Evolutionary conservation across 2,888 invertebrate species (phyloP).

Genomic region (Pristionchus exspectatus): DNA sequence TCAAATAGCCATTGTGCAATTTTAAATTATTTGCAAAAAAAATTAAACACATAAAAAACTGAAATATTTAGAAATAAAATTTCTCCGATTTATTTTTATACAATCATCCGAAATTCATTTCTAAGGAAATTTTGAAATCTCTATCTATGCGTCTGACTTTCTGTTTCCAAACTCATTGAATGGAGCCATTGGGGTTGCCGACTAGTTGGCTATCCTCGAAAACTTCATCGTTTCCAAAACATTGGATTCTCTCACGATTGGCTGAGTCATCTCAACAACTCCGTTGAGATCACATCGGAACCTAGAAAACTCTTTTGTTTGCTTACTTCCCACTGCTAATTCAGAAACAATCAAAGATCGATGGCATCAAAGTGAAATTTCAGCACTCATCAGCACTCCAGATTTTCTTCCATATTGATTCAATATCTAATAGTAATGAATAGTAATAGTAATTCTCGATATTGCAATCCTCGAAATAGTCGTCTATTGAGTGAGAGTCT

Average conservation of each 20-base stretch:
- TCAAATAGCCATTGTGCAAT: too few relatives aligned
- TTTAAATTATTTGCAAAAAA: too few relatives aligned
- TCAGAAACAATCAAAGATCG: not conserved
- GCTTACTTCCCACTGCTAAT: not conserved
- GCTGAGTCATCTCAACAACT: not conserved
- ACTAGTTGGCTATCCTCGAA: too few relatives aligned
- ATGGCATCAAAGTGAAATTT: not conserved
- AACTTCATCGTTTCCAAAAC: not conserved
- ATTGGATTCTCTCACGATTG: not conserved
- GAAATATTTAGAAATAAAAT: too few relatives aligned
- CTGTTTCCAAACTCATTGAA: too few relatives aligned
- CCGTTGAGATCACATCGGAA: conserved; percentile 17
- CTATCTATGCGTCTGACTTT: too few relatives aligned
- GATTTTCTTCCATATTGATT: not conserved
- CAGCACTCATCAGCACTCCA: not conserved
- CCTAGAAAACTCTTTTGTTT: conserved; percentile 16
- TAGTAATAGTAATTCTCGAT: not conserved
- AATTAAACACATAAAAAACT: too few relatives aligned
- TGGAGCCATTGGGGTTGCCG: too few relatives aligned
- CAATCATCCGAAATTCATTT: too few relatives aligned
- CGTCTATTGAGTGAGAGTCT: not conserved
- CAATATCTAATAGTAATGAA: not conserved
- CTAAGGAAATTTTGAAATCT: too few relatives aligned
- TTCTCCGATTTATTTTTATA: too few relatives aligned
- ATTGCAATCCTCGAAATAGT: not conserved